Percentiles rank a stretch among this genome's conserved stretches.
Conservation (phyloP, 1,140 invertebrate species). For the Drosophila littoralis region DNA sequence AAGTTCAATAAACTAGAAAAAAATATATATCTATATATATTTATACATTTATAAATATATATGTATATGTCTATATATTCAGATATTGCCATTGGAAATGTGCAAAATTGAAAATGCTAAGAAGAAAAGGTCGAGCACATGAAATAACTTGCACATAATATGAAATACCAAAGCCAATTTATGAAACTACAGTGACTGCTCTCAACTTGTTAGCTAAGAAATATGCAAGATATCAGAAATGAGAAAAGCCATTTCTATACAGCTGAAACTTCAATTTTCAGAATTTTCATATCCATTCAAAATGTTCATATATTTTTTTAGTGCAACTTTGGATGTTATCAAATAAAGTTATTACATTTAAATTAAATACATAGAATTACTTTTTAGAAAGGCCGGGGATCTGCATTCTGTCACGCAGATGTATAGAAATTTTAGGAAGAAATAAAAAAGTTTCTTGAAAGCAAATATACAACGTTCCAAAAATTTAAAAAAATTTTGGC, state of each 20-base stretch:
- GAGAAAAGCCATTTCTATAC: neutral
- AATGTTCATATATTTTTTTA: neutral
- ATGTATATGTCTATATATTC: neutral
- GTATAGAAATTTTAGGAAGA: too few species aligned
- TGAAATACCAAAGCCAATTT: conserved; percentile 23
- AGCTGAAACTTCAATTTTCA: too few species aligned
- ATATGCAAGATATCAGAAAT: neutral
- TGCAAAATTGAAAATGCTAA: conserved; percentile 36
- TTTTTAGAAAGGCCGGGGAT: too few species aligned
- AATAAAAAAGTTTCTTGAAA: too few species aligned
- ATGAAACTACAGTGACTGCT: conserved; percentile 15
- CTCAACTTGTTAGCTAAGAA: neutral
- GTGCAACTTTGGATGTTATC: too few species aligned
- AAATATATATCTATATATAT: conserved; percentile 12
- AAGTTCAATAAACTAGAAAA: conserved; percentile 56
- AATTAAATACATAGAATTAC: too few species aligned
- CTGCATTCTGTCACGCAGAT: too few species aligned
- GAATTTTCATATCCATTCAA: too few species aligned
- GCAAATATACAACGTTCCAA: too few species aligned
- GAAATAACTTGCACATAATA: conserved; percentile 18
- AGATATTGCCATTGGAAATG: conserved; percentile 28
- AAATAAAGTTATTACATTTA: too few species aligned
- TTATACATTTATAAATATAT: neutral
- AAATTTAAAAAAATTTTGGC: too few species aligned
- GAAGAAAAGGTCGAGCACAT: conserved; percentile 23